Evolutionary conservation across 2,797 vertebrate genomes (phyloP).

Genomic region (Poeciliopsis presidionis): DNA sequence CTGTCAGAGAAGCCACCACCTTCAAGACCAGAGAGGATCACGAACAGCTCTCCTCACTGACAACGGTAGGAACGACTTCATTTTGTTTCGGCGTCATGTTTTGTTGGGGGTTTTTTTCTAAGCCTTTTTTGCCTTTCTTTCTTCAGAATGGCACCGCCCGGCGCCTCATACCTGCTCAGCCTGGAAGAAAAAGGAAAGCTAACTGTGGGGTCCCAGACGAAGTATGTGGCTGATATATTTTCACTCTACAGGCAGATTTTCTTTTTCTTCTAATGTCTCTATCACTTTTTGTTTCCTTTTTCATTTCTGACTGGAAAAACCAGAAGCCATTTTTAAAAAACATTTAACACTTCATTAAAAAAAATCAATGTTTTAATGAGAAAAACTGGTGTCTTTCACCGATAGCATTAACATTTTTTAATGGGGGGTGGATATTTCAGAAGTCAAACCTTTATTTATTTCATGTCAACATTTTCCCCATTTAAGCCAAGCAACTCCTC

Average conservation of each 20-base stretch:
- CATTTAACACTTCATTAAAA: background rate
- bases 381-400: background rate
- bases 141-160: slow-evolving; percentile 87
- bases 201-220: slow-evolving; percentile 88
- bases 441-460: background rate
- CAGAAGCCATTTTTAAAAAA: background rate
- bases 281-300: background rate
- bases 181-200: slow-evolving; percentile 90
- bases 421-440: no score
- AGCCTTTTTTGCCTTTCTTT: background rate
- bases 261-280: background rate
- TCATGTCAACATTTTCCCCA: background rate
- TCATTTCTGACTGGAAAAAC: background rate
- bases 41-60: slow-evolving; percentile 78
- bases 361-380: background rate
- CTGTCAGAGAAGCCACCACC: slow-evolving; percentile 78
- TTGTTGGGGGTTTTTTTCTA: no score
- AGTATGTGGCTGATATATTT: slow-evolving; percentile 66
- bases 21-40: slow-evolving; percentile 83
- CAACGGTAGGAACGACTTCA: slow-evolving; percentile 69
- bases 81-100: background rate
- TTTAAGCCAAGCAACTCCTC: background rate
- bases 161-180: slow-evolving; percentile 85
- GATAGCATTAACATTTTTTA: background rate
- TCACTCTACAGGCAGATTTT: background rate